A percentile compares a stretch with the other conserved stretches of the same genome.
Evolutionary conservation across 2,113 vertebrate species (phyloP).

Genomic region (Nicator chloris): DNA sequence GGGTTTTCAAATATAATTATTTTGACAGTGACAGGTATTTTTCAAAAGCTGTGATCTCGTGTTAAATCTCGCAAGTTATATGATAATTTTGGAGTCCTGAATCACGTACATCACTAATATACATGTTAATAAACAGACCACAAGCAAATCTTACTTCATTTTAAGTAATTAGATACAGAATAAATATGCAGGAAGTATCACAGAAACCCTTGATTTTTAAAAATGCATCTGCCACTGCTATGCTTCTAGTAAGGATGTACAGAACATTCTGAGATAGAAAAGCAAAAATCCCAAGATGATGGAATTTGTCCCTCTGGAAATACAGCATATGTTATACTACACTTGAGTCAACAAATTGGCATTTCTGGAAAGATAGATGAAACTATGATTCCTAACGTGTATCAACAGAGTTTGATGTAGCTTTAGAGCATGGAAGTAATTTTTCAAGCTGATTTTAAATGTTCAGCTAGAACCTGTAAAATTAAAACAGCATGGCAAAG

Average conservation of each 20-base stretch:
- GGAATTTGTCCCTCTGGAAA: neutral
- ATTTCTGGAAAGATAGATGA: conserved; percentile 16
- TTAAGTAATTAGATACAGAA: neutral
- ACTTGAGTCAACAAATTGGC: conserved; percentile 19
- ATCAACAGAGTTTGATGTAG: neutral
- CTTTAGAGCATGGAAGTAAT: neutral
- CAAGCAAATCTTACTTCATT: neutral
- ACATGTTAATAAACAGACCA: neutral
- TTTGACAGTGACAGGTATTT: neutral
- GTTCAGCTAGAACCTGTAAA: neutral
- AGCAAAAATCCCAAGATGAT: neutral
- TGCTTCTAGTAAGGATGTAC: neutral
- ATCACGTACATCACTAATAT: neutral
- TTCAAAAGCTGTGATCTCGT: neutral
- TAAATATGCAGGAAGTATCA: neutral
- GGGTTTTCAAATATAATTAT: neutral
- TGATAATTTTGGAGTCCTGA: neutral
- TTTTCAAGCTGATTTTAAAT: neutral
- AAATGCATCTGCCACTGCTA: neutral
- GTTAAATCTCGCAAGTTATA: neutral
- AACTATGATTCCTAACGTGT: neutral
- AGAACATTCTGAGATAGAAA: neutral
- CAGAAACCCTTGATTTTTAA: neutral
- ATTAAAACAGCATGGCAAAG: neutral
- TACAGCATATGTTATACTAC: conserved; percentile 6